Conservation (phyloP, 2,113 vertebrate species). For the Lagopus leucura region DNA sequence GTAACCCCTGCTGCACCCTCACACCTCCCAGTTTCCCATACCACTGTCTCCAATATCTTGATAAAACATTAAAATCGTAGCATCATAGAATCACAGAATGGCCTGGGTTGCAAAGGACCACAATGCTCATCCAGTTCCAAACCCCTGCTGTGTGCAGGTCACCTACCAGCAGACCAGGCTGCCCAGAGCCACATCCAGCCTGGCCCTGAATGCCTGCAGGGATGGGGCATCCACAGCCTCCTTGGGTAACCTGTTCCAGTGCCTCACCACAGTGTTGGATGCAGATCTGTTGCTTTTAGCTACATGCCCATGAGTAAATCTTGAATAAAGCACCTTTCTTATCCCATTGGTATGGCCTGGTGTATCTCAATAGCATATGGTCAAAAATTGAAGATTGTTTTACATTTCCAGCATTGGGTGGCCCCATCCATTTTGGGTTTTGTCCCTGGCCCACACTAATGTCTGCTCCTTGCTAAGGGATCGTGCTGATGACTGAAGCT, state of each 20-base stretch:
- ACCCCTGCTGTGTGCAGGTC: too few relatives aligned
- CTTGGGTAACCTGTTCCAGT: too few relatives aligned
- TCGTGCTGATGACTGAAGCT: too few relatives aligned
- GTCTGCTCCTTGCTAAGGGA: too few relatives aligned
- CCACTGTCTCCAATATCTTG: not conserved
- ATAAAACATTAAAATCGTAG: not conserved
- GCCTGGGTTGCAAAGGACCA: too few relatives aligned
- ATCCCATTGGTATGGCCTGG: not conserved
- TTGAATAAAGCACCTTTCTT: not conserved
- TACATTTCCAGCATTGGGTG: not conserved
- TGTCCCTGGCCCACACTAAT: not conserved
- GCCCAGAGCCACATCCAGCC: too few relatives aligned
- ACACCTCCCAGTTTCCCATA: not conserved
- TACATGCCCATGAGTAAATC: not conserved
- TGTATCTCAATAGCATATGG: not conserved
- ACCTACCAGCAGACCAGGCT: too few relatives aligned
- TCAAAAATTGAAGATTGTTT: not conserved
- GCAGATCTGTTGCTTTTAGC: not conserved
- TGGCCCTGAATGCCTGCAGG: too few relatives aligned
- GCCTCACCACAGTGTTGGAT: not conserved
- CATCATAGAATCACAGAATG: too few relatives aligned
- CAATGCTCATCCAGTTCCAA: too few relatives aligned
- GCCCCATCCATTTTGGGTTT: not conserved
- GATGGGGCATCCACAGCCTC: too few relatives aligned
- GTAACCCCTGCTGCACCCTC: not conserved